Conservation (phyloP, 2,888 invertebrate genomes). For the Drosophila paracracens region DNA sequence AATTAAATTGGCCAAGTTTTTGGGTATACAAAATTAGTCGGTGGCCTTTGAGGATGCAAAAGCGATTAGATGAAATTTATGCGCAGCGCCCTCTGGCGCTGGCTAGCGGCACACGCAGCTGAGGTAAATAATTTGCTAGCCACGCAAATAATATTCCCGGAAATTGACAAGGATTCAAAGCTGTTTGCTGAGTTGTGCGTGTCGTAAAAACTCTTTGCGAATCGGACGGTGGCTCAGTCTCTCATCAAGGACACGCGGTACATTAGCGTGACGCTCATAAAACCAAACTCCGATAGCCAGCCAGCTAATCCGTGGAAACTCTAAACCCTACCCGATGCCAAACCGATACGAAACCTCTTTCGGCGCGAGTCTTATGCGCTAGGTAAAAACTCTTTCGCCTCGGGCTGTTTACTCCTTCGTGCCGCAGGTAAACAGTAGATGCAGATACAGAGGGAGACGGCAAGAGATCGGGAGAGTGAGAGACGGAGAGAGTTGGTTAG, state of each 20-base stretch:
- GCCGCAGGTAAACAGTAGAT: slow-evolving; percentile 42
- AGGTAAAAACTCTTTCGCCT: slow-evolving; percentile 72
- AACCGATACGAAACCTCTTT: slow-evolving; percentile 67
- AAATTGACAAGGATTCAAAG: slow-evolving; percentile 76
- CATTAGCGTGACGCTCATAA: slow-evolving; percentile 74
- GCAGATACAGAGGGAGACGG: background rate
- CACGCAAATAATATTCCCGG: slow-evolving; percentile 75
- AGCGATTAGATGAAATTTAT: slow-evolving; percentile 64
- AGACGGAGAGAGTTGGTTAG: slow-evolving; percentile 6
- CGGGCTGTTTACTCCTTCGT: slow-evolving; percentile 49
- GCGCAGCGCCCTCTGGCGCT: slow-evolving; percentile 75
- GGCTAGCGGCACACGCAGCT: slow-evolving; percentile 33
- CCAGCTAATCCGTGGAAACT: slow-evolving; percentile 74
- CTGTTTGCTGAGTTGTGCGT: slow-evolving; percentile 48
- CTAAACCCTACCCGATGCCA: slow-evolving; percentile 66
- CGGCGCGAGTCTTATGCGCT: slow-evolving; percentile 67
- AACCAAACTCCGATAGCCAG: slow-evolving; percentile 43
- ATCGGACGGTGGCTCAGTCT: slow-evolving; percentile 48
- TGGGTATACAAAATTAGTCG: slow-evolving; percentile 49
- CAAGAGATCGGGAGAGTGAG: background rate
- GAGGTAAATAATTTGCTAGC: slow-evolving; percentile 28
- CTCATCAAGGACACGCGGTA: slow-evolving; percentile 71
- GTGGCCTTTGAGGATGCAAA: slow-evolving; percentile 47
- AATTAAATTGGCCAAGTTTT: slow-evolving; percentile 52
- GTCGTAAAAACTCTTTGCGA: slow-evolving; percentile 82